These are phyloP conservation scores for Oncorhynchus tshawytscha DNA, from an alignment of 2,113 vertebrate species.

Conservation along the genomic window DNA sequence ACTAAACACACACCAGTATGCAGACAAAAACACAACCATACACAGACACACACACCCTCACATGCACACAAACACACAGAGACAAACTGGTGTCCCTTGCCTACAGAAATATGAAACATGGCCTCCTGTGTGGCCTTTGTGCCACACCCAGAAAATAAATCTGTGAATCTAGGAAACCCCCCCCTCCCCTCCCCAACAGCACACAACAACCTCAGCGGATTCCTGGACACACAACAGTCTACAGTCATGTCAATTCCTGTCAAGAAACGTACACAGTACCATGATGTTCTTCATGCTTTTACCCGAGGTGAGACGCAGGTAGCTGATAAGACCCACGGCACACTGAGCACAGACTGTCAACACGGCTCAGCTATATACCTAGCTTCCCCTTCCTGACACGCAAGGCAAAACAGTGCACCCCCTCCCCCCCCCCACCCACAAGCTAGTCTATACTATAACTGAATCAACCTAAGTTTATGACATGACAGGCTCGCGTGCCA, in stretches of 20 bases:
- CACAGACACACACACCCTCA: conserved; percentile 4
- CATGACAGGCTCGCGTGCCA: too few species aligned
- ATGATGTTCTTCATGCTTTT: not conserved
- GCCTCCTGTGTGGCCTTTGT: too few species aligned
- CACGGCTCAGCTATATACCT: not conserved
- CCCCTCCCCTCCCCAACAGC: too few species aligned
- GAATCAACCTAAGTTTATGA: not conserved
- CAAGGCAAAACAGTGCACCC: not conserved
- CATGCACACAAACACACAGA: not conserved
- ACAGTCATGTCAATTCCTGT: not conserved
- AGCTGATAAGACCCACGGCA: not conserved
- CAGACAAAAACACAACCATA: not conserved
- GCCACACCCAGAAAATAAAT: too few species aligned
- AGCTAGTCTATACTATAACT: not conserved
- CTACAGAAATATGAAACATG: not conserved
- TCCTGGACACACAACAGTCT: too few species aligned
- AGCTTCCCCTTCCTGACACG: not conserved
- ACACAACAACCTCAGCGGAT: too few species aligned
- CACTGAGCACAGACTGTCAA: not conserved
- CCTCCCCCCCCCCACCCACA: not conserved
- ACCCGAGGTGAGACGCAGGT: not conserved
- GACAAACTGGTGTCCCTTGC: not conserved
- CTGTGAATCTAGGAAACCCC: too few species aligned
- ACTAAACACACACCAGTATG: not conserved
- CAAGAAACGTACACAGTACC: not conserved